Conservation (phyloP, 2,797 vertebrate species). For the Eospalax fontanierii region DNA sequence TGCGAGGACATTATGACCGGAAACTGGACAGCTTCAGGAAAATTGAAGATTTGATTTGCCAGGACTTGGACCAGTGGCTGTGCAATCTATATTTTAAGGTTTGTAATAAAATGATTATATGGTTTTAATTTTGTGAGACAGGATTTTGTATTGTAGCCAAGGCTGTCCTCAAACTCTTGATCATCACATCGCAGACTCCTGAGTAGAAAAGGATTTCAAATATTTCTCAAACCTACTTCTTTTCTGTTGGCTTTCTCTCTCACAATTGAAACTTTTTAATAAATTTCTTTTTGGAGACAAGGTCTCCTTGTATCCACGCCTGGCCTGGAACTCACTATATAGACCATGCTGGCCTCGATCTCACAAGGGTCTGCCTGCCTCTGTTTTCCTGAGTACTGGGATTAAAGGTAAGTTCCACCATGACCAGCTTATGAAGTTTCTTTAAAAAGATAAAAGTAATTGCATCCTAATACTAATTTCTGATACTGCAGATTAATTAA, state of each 20-base stretch:
- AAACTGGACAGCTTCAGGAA: conserved; percentile 92
- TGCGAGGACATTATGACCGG: conserved; percentile 91
- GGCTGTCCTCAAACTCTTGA: background rate
- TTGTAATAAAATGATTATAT: conserved; percentile 51
- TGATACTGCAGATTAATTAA: background rate
- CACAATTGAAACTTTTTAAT: conserved; percentile 42
- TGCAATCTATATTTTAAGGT: conserved; percentile 99
- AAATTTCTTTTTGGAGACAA: no score
- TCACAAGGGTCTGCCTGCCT: no score
- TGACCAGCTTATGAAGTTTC: background rate
- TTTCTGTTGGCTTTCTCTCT: background rate
- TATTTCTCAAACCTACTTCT: background rate
- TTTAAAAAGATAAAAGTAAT: background rate
- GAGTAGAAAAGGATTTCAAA: background rate
- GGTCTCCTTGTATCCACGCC: no score
- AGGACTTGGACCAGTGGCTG: conserved; percentile 96
- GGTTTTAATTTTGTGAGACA: background rate
- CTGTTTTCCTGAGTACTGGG: no score
- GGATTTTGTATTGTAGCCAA: background rate
- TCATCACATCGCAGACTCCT: no score
- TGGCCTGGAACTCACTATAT: no score
- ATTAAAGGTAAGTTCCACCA: no score
- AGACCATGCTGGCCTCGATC: no score
- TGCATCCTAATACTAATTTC: background rate
- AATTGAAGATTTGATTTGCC: conserved; percentile 94